Evolutionary conservation across 2,113 vertebrate genomes (phyloP).

Genomic region (Pollimyrus isidori): DNA sequence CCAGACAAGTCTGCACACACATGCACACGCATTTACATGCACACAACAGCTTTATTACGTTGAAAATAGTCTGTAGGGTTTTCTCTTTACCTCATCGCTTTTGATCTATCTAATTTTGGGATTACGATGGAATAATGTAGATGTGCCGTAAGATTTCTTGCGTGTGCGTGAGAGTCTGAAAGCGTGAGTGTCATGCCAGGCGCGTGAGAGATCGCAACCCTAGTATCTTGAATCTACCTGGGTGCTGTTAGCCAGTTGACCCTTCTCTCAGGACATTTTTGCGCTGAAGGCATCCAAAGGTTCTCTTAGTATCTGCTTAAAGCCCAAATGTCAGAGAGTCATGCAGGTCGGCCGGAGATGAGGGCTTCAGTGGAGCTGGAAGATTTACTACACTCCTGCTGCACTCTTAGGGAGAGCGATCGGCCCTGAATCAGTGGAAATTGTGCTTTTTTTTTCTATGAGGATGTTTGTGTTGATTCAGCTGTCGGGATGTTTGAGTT

Average conservation of each 20-base stretch:
- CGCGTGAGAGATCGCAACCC: neutral
- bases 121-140: too few species aligned
- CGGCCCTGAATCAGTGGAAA: neutral
- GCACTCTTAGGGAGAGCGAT: neutral
- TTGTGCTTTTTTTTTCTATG: neutral
- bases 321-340: neutral
- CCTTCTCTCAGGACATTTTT: too few species aligned
- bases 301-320: neutral
- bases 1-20: too few species aligned
- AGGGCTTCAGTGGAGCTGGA: neutral
- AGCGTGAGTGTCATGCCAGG: too few species aligned
- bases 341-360: neutral
- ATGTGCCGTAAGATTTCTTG: too few species aligned
- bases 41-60: too few species aligned
- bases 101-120: too few species aligned
- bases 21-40: too few species aligned
- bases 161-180: too few species aligned
- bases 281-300: neutral
- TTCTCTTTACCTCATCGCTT: too few species aligned
- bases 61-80: too few species aligned
- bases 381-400: neutral
- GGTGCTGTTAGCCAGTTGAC: neutral
- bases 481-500: slow-evolving; percentile 14
- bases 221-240: neutral
- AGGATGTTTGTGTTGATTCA: slow-evolving; percentile 13